phyloP scores from a whole-genome alignment of 2,797 vertebrate genomes.

The Muscicapa striata region DNA sequence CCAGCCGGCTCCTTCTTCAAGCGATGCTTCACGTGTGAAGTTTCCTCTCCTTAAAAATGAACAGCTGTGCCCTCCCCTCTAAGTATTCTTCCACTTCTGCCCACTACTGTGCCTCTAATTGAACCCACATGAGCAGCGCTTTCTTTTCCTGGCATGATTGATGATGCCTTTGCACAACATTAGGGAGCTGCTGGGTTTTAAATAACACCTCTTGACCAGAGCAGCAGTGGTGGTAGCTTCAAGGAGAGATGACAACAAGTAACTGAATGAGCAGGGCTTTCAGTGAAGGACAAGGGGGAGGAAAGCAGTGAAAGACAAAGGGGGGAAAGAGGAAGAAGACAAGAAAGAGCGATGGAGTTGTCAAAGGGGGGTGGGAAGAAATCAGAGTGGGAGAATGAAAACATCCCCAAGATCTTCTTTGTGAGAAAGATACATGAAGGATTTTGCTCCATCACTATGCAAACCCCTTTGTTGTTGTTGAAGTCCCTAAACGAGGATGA shows the following conservation, averaged over 20 bases:
- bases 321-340: background rate
- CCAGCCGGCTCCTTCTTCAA: slow-evolving; percentile 55
- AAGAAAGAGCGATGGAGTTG: slow-evolving; percentile 23
- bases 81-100: slow-evolving; percentile 78
- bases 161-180: slow-evolving; percentile 73
- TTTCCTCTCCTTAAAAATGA: slow-evolving; percentile 81
- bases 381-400: background rate
- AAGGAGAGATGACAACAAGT: slow-evolving; percentile 67
- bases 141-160: slow-evolving; percentile 74
- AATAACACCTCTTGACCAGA: slow-evolving; percentile 73
- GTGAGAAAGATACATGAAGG: slow-evolving; percentile 10
- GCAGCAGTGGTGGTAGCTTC: slow-evolving; percentile 63
- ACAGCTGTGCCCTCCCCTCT: slow-evolving; percentile 80
- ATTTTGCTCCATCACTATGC: background rate
- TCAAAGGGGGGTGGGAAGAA: background rate
- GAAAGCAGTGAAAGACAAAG: slow-evolving; percentile 47
- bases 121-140: slow-evolving; percentile 76
- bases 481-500: background rate
- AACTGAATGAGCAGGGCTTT: slow-evolving; percentile 42
- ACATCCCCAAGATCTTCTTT: background rate
- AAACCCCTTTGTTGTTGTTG: background rate
- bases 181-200: slow-evolving; percentile 74
- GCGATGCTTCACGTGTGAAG: slow-evolving; percentile 71
- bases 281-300: slow-evolving; percentile 47
- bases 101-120: slow-evolving; percentile 82